phyloP scores from a whole-genome alignment of 2,797 vertebrate species.

The Rhodeus uyekii region DNA sequence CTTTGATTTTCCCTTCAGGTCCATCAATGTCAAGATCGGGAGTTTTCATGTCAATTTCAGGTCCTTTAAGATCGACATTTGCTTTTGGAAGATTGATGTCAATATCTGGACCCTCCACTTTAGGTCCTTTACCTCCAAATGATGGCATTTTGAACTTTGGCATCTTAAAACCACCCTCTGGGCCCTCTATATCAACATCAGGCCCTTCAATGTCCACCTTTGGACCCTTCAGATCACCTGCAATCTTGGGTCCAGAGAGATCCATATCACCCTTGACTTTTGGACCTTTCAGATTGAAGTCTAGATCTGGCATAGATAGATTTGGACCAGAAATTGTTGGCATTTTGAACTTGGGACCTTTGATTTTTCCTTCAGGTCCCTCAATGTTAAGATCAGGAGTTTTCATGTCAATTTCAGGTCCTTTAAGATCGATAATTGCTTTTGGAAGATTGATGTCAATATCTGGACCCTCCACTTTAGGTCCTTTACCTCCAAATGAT shows the following conservation, averaged over 20 bases:
- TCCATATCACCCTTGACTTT: background rate
- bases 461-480: no score
- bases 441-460: background rate
- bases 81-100: background rate
- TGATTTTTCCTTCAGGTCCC: background rate
- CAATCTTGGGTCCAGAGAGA: background rate
- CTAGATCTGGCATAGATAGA: background rate
- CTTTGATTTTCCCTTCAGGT: no score
- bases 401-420: background rate
- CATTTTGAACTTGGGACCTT: slow-evolving; percentile 5
- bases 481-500: no score
- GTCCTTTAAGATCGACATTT: background rate
- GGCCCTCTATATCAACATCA: background rate
- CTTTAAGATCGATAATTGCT: background rate
- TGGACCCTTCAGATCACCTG: background rate
- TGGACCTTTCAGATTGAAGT: background rate
- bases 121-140: background rate
- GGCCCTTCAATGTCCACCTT: slow-evolving; percentile 29
- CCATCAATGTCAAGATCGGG: background rate
- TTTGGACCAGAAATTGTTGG: background rate
- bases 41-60: background rate
- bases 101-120: background rate
- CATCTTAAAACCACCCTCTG: background rate
- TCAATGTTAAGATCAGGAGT: background rate
- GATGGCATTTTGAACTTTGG: background rate